Evolutionary conservation across 1,140 invertebrate genomes (phyloP).

Genomic region (Drosophila paulistorum): DNA sequence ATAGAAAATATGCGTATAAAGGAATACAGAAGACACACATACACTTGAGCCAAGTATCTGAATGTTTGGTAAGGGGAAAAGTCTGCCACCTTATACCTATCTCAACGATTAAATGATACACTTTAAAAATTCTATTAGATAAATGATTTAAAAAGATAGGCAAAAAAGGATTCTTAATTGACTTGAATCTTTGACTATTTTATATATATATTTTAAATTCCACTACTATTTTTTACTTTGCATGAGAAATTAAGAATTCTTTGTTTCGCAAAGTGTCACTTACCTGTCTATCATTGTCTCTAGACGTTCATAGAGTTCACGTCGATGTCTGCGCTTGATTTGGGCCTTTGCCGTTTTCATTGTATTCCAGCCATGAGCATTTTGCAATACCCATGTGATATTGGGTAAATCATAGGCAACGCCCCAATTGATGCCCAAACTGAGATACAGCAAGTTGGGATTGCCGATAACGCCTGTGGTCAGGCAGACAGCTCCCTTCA

Average conservation of each 20-base stretch:
- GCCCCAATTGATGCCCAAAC: slow-evolving; percentile 87
- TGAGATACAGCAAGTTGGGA: slow-evolving; percentile 73
- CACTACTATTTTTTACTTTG: no score
- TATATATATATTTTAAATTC: no score
- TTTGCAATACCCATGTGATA: slow-evolving; percentile 86
- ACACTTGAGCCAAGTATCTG: slow-evolving; percentile 57
- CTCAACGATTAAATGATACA: slow-evolving; percentile 8
- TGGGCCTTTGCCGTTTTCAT: slow-evolving; percentile 54
- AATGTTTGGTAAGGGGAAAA: slow-evolving; percentile 33
- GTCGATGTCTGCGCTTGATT: slow-evolving; percentile 86
- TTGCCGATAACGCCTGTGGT: slow-evolving; percentile 80
- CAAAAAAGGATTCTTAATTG: not conserved
- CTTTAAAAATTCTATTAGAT: not conserved
- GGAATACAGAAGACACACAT: not conserved
- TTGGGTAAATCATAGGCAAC: slow-evolving; percentile 90
- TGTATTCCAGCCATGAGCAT: slow-evolving; percentile 76
- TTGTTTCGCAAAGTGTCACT: slow-evolving; percentile 27
- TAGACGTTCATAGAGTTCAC: slow-evolving; percentile 88
- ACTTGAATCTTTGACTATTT: no score
- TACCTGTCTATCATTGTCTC: slow-evolving; percentile 89
- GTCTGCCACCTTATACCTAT: not conserved
- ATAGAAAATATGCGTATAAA: not conserved
- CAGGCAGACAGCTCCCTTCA: slow-evolving; percentile 72
- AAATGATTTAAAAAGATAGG: not conserved
- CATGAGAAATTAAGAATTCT: not conserved